Percentiles rank a stretch among this genome's conserved stretches.
These are phyloP conservation scores for Tyrannus savana DNA, from an alignment of 2,113 vertebrate genomes.

Conservation along the genomic window DNA sequence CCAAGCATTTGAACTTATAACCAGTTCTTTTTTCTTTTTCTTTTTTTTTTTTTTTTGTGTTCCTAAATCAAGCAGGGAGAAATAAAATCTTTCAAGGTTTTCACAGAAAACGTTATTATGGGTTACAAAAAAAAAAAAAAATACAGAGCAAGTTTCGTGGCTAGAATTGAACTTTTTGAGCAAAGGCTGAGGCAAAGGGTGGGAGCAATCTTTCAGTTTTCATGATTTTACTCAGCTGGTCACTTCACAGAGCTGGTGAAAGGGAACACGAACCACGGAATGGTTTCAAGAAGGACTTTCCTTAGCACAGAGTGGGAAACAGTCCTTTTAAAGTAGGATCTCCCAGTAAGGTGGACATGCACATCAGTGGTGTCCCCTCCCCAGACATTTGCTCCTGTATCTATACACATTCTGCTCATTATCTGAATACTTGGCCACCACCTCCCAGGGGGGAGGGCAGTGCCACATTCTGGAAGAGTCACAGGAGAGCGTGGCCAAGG, in stretches of 20 bases:
- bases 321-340: not conserved
- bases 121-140: not conserved
- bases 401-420: fast-evolving
- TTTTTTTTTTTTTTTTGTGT: not conserved
- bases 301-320: not conserved
- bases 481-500: not conserved
- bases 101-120: not conserved
- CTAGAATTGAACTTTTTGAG: not conserved
- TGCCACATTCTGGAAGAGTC: not conserved
- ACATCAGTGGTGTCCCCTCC: not conserved
- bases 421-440: not conserved
- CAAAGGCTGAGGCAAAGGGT: not conserved
- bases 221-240: not conserved
- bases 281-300: not conserved
- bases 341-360: not conserved
- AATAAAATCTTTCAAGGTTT: slow-evolving; percentile 13
- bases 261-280: not conserved
- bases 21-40: not conserved
- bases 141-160: not conserved
- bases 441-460: not conserved
- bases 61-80: not conserved
- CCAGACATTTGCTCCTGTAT: not conserved
- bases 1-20: not conserved
- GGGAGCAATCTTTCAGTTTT: not conserved
- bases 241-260: not conserved